Evolutionary conservation across 1,140 invertebrate species (phyloP).

Genomic region (Chionoecetes opilio): DNA sequence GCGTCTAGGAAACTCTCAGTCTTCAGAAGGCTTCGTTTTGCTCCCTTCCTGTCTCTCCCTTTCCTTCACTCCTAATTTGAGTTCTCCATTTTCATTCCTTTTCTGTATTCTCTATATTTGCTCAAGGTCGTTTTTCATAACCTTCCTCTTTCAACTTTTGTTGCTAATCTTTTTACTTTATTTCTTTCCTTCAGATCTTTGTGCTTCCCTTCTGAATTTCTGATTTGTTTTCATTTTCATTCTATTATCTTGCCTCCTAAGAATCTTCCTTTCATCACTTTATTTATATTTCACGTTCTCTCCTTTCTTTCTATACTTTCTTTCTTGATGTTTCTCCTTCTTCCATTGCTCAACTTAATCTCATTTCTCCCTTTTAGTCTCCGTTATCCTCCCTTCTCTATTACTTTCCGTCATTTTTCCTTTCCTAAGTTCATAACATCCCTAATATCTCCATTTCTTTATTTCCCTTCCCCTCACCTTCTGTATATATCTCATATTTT

Average conservation of each 20-base stretch:
- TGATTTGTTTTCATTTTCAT: not conserved
- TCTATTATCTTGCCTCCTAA: not conserved
- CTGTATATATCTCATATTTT: not conserved
- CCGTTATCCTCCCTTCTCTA: not conserved
- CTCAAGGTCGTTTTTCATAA: not conserved
- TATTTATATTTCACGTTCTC: not conserved
- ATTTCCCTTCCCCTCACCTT: not conserved
- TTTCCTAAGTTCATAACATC: not conserved
- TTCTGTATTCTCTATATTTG: too few relatives aligned
- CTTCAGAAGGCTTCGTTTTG: not conserved
- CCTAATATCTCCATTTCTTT: not conserved
- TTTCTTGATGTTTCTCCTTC: not conserved
- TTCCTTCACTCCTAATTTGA: not conserved
- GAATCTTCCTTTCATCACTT: not conserved
- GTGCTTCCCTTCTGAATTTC: slow-evolving; percentile 22
- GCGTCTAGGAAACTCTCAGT: not conserved
- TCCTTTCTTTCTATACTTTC: not conserved
- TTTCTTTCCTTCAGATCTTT: too few relatives aligned
- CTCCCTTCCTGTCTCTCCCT: not conserved
- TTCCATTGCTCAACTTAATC: too few relatives aligned
- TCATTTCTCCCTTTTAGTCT: too few relatives aligned
- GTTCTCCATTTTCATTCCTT: not conserved
- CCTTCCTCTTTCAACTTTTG: not conserved
- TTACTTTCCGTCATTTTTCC: not conserved
- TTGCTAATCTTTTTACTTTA: too few relatives aligned